These are phyloP conservation scores for Chaenodraco wilsoni DNA, from an alignment of 2,797 vertebrate genomes.

Conservation along the genomic window DNA sequence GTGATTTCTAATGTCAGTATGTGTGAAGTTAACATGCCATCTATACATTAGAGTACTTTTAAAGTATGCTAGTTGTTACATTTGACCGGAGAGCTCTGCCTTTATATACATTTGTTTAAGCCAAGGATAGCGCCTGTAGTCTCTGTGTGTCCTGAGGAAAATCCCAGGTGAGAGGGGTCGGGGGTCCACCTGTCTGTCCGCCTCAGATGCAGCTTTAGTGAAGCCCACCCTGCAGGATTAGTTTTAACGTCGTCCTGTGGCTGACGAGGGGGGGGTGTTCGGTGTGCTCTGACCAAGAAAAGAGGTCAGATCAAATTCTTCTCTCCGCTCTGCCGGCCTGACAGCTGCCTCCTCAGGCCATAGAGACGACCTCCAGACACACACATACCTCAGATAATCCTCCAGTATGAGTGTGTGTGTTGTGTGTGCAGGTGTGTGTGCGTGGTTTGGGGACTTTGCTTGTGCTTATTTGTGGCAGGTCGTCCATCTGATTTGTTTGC, in stretches of 20 bases:
- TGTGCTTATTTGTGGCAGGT: constrained; percentile 34
- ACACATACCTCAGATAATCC: constrained; percentile 61
- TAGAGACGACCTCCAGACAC: constrained; percentile 64
- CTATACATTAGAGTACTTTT: background rate
- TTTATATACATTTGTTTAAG: background rate
- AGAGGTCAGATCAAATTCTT: constrained; percentile 76
- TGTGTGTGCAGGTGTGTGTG: constrained; percentile 35
- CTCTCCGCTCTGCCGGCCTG: constrained; percentile 38
- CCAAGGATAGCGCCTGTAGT: background rate
- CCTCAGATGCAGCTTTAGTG: constrained; percentile 36
- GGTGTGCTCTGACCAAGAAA: constrained; percentile 61
- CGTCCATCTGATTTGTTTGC: constrained; percentile 29
- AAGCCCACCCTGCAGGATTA: constrained; percentile 37
- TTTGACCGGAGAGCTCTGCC: background rate
- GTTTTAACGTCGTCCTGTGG: constrained; percentile 31
- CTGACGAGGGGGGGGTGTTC: constrained; percentile 27
- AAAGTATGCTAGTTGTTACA: background rate
- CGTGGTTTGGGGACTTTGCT: constrained; percentile 30
- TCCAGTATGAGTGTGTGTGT: constrained; percentile 26
- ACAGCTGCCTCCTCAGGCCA: constrained; percentile 80
- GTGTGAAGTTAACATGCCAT: background rate
- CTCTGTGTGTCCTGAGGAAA: constrained; percentile 10
- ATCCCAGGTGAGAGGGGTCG: constrained; percentile 40
- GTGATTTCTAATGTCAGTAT: background rate
- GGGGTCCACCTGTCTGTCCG: constrained; percentile 58